phyloP scores from a whole-genome alignment of 2,797 vertebrate genomes.

The Eulemur mongoz region DNA sequence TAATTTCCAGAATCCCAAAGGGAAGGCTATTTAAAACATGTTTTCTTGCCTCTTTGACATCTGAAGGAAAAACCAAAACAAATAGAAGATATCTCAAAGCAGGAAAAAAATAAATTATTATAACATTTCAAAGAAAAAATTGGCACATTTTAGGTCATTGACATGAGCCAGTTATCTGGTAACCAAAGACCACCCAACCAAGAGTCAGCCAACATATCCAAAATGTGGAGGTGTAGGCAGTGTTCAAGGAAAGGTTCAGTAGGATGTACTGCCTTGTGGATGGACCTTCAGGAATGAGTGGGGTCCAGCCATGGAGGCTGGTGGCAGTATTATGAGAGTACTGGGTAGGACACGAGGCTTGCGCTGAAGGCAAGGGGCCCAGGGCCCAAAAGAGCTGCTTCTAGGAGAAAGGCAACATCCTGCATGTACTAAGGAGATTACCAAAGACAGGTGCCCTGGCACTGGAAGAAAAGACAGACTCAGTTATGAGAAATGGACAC shows the following conservation, averaged over 20 bases:
- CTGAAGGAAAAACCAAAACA: background rate
- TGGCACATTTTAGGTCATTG: background rate
- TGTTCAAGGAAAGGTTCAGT: background rate
- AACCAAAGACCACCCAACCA: background rate
- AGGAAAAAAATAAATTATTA: background rate
- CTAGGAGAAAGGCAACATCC: background rate
- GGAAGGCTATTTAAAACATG: background rate
- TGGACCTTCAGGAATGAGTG: background rate
- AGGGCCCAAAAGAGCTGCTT: background rate
- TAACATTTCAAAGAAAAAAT: background rate
- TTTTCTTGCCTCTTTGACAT: background rate
- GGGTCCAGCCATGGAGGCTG: background rate
- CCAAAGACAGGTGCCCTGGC: background rate
- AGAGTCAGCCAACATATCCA: background rate
- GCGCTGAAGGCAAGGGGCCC: background rate
- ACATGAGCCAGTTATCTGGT: background rate
- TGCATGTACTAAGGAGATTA: background rate
- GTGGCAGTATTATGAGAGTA: background rate
- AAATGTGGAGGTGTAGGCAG: background rate
- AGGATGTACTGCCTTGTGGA: fast-evolving
- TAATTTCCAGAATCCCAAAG: background rate
- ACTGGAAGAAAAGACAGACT: background rate
- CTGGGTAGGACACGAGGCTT: fast-evolving
- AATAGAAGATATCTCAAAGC: background rate
- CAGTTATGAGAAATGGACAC: background rate